Base-by-base conservation (phyloP, 2,113 vertebrate genomes). In the Clinocottus analis region DNA sequence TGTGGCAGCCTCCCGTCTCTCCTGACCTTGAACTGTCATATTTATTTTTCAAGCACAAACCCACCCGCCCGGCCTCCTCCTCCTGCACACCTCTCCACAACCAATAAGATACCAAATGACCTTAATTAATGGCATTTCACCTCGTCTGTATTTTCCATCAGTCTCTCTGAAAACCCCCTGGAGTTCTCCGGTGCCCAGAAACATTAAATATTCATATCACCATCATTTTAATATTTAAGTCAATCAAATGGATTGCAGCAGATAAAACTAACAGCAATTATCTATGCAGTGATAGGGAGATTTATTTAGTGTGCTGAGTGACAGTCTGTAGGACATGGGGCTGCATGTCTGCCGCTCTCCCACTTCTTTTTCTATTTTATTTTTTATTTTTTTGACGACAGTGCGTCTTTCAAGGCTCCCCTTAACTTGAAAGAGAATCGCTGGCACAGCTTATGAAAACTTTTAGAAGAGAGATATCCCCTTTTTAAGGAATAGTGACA, bases 171-270 rank as follows among this genome's bases (percentile, higher is more conserved):
- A 79, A 81, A 17, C 63, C 72, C 72, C 72, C 56, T 21, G 59
- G 55, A 85, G 60, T 80, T 76, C 59, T 79, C 29, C 37, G 64
- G 60, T 85, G 65, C 79, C 49, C 76, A 80, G 67, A 81, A 83
- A 85, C 74, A 87, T 91, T 75, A 91, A 92, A 90, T 86, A 90
- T 91, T 85, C 73, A 92, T 84, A 72, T 56, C 43, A 61, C 64
- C 65, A 82, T 92, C 74, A 89, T 84, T 89, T 88, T 35, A 88
- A 75, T 85, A 85, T 87, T 85, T 85, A 77, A 86, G 75, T 83
- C 87, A 87, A 87, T 92, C 87, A 87, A 82, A 85, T 68, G 80
- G 61, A 84, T 78, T 58, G 71, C 37, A 29, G 49, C 53, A 64
- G 71, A 87, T 88, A 82, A 83, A 87, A 74, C 80, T 85, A 78